phyloP scores from a whole-genome alignment of 2,888 invertebrate genomes.

The Syrphus vitripennis region DNA sequence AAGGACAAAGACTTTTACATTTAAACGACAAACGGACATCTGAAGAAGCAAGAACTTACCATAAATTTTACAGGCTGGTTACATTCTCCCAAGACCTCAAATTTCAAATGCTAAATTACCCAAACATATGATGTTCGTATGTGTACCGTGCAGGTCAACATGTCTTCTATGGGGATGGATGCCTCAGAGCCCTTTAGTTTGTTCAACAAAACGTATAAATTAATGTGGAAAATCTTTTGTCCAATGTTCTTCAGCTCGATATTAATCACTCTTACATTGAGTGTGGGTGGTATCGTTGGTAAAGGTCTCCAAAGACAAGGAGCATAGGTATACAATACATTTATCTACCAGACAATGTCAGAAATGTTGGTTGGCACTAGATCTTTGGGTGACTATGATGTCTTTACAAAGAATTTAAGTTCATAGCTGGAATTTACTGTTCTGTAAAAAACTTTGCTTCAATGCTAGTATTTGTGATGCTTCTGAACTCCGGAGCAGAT shows the following conservation, averaged over 20 bases:
- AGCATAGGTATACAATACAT: conserved; percentile 17
- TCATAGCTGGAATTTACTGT: not conserved
- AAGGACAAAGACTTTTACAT: conserved; percentile 44
- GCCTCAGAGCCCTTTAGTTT: conserved; percentile 42
- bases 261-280: conserved; percentile 58
- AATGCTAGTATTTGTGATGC: conserved; percentile 2
- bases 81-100: conserved; percentile 24
- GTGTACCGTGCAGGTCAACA: not conserved
- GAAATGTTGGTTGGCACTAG: not conserved
- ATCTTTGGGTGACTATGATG: not conserved
- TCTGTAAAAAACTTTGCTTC: not conserved
- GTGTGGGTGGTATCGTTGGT: not conserved
- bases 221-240: conserved; percentile 59
- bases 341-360: conserved; percentile 34
- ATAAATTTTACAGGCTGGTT: conserved; percentile 49
- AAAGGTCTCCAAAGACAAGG: not conserved
- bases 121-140: not conserved
- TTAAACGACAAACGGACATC: conserved; percentile 45
- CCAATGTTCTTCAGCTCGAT: conserved; percentile 27
- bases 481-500: not conserved
- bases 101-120: conserved; percentile 29
- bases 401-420: not conserved
- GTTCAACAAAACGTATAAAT: conserved; percentile 56
- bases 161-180: conserved; percentile 29
- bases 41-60: conserved; percentile 38